Evolutionary conservation across 2,113 vertebrate genomes (phyloP).

Genomic region (Phycodurus eques): DNA sequence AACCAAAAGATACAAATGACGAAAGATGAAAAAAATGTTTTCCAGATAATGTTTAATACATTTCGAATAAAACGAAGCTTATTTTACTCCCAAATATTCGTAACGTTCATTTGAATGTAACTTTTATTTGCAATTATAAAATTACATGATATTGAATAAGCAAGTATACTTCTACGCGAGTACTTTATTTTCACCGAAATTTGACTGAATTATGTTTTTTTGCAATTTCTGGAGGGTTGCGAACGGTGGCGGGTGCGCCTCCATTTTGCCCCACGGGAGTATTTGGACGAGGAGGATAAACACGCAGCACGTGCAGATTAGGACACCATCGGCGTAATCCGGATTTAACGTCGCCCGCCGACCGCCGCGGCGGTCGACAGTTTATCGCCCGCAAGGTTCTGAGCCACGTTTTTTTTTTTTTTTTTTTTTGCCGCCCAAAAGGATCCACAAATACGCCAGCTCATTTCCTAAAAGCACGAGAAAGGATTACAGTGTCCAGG

Average conservation of each 20-base stretch:
- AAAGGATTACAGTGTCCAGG: background rate
- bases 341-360: conserved; percentile 41
- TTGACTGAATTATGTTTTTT: too few species aligned
- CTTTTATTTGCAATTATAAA: too few species aligned
- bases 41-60: too few species aligned
- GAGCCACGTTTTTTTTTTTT: background rate
- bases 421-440: background rate
- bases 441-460: conserved; percentile 28
- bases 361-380: conserved; percentile 8
- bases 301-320: conserved; percentile 58
- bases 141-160: too few species aligned
- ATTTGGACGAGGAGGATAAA: conserved; percentile 38
- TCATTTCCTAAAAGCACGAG: conserved; percentile 24
- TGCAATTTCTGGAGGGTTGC: background rate
- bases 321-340: conserved; percentile 45
- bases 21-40: too few species aligned
- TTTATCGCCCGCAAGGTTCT: conserved; percentile 26
- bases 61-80: too few species aligned
- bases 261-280: background rate
- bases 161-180: too few species aligned
- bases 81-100: too few species aligned
- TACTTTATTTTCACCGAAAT: too few species aligned
- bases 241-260: background rate
- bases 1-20: too few species aligned
- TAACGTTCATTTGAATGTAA: too few species aligned